Conservation (phyloP, 2,888 invertebrate species). For the Eupsilia transversa region DNA sequence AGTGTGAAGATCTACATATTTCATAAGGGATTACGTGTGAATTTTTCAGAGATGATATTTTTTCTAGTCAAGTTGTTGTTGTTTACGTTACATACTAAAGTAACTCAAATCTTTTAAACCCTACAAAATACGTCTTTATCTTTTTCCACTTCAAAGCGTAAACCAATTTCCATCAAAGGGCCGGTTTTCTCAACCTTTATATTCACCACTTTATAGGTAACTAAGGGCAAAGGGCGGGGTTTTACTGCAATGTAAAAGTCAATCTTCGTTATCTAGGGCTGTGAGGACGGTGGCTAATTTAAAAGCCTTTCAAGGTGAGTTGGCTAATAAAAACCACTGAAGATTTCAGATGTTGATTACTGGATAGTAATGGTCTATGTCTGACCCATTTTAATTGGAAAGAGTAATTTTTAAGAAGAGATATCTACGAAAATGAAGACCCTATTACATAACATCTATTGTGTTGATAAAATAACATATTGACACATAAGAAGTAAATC, state of each 20-base stretch:
- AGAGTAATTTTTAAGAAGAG: background rate
- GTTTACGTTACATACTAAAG: background rate
- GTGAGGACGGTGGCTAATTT: conserved; percentile 68
- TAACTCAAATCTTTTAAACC: background rate
- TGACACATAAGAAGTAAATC: background rate
- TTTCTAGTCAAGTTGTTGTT: background rate
- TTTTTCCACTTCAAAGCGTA: conserved; percentile 39
- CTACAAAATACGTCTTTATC: no score
- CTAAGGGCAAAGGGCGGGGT: conserved; percentile 59
- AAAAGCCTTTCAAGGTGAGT: conserved; percentile 69
- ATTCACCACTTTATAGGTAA: conserved; percentile 58
- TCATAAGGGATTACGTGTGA: background rate
- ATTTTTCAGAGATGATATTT: background rate
- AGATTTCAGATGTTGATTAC: conserved; percentile 36
- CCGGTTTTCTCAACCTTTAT: conserved; percentile 49
- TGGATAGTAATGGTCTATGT: conserved; percentile 8
- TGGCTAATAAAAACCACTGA: conserved; percentile 34
- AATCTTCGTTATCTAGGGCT: conserved; percentile 77
- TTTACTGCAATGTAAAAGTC: conserved; percentile 78
- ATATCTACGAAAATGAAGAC: background rate
- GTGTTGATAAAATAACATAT: background rate
- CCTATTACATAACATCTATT: background rate
- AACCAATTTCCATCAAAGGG: conserved; percentile 64
- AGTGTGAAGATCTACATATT: background rate
- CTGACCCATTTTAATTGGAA: background rate